Percentiles rank a stretch among this genome's conserved stretches.
These are phyloP conservation scores for Gallinago jamesoni DNA, from an alignment of 2,113 vertebrate species.

Conservation along the genomic window DNA sequence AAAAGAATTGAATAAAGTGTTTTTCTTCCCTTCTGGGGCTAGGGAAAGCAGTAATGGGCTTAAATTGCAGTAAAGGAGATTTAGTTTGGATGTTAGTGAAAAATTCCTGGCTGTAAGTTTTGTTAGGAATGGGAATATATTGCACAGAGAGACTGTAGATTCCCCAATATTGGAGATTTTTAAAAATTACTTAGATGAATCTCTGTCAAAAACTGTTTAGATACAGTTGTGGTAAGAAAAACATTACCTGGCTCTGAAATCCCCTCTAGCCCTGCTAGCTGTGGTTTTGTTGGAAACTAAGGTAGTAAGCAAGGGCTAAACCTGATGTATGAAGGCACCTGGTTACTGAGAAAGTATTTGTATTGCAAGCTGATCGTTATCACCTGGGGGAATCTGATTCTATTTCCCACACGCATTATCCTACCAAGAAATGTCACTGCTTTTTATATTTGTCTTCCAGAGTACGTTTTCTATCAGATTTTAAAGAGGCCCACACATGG, in stretches of 20 bases:
- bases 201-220: background rate
- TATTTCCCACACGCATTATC: background rate
- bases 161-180: accelerated
- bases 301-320: background rate
- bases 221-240: background rate
- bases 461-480: background rate
- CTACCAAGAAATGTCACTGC: background rate
- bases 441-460: background rate
- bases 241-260: background rate
- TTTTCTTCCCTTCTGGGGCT: background rate
- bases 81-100: background rate
- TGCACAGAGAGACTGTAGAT: background rate
- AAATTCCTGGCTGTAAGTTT: background rate
- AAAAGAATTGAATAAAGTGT: background rate
- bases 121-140: background rate
- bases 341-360: background rate
- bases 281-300: background rate
- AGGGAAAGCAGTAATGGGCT: background rate
- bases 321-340: background rate
- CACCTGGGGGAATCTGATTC: background rate
- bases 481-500: background rate
- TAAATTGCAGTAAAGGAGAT: background rate
- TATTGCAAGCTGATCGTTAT: background rate
- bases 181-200: background rate
- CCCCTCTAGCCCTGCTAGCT: background rate